Conservation (phyloP, 2,797 vertebrate genomes). For the Pangasius larnaudii region DNA sequence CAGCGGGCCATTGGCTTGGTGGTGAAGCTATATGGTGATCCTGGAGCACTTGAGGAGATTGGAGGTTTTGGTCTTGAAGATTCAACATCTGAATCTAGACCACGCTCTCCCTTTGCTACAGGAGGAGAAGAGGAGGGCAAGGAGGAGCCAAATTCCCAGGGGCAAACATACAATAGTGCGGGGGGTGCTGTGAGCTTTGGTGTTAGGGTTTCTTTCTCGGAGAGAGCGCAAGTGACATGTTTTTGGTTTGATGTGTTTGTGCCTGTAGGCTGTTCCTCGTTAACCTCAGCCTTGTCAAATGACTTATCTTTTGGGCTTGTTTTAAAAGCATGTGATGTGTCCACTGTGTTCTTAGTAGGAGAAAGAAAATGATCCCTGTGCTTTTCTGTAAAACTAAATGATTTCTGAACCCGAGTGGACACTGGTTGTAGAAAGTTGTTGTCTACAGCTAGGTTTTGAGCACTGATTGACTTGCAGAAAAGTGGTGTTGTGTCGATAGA, state of each 20-base stretch:
- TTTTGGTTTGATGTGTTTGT: constrained; percentile 71
- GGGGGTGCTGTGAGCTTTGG: constrained; percentile 69
- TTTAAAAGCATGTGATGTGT: constrained; percentile 53
- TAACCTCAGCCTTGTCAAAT: constrained; percentile 67
- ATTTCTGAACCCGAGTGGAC: constrained; percentile 83
- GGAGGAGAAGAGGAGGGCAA: constrained; percentile 49
- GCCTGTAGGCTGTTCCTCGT: constrained; percentile 53
- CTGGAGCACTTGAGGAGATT: constrained; percentile 75
- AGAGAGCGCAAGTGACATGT: constrained; percentile 78
- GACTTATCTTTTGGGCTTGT: constrained; percentile 49
- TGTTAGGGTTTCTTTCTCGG: constrained; percentile 63
- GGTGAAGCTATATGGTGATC: constrained; percentile 64
- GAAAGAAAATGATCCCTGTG: constrained; percentile 67
- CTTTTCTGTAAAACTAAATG: constrained; percentile 77
- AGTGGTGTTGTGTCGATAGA: constrained; percentile 78
- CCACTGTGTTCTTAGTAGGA: constrained; percentile 69
- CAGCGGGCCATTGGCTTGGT: constrained; percentile 65
- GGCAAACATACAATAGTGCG: constrained; percentile 56
- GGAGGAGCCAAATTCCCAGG: constrained; percentile 63
- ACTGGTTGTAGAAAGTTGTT: constrained; percentile 76
- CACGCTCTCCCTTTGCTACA: constrained; percentile 53
- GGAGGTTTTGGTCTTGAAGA: constrained; percentile 61
- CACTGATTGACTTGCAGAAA: constrained; percentile 88
- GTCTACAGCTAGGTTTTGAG: constrained; percentile 84
- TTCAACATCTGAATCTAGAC: constrained; percentile 57